These are phyloP conservation scores for Limnephilus rhombicus DNA, from an alignment of 2,888 invertebrate species.

Conservation along the genomic window DNA sequence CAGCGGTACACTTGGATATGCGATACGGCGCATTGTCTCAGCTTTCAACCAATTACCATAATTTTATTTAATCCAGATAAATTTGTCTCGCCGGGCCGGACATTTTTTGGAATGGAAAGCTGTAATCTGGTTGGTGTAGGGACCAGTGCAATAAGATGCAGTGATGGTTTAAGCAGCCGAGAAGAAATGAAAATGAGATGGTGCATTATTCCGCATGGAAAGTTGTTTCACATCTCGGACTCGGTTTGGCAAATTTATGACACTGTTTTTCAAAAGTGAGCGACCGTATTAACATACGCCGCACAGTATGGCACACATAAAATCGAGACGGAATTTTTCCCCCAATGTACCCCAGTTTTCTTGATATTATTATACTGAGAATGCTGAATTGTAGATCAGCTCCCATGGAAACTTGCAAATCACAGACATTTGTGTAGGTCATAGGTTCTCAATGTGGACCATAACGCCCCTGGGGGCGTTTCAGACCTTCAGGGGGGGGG, in stretches of 20 bases:
- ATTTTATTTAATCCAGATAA: slow-evolving; percentile 17
- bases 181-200: not conserved
- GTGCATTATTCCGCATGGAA: not conserved
- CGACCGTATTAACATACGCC: not conserved
- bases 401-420: too few species aligned
- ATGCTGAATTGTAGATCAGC: too few species aligned
- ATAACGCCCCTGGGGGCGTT: too few species aligned
- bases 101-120: not conserved
- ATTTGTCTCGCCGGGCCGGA: slow-evolving; percentile 3
- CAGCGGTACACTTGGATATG: not conserved
- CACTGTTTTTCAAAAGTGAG: not conserved
- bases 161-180: not conserved
- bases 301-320: too few species aligned
- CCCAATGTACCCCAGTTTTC: too few species aligned
- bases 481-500: too few species aligned
- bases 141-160: not conserved
- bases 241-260: not conserved
- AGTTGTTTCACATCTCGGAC: not conserved
- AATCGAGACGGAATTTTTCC: too few species aligned
- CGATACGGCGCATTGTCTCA: not conserved
- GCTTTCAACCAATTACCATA: slow-evolving; percentile 9
- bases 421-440: too few species aligned
- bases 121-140: not conserved
- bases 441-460: too few species aligned
- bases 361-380: too few species aligned